A percentile compares a stretch with the other conserved stretches of the same genome.
Evolutionary conservation across 1,140 invertebrate genomes (phyloP).

Genomic region (Listronotus oregonensis): DNA sequence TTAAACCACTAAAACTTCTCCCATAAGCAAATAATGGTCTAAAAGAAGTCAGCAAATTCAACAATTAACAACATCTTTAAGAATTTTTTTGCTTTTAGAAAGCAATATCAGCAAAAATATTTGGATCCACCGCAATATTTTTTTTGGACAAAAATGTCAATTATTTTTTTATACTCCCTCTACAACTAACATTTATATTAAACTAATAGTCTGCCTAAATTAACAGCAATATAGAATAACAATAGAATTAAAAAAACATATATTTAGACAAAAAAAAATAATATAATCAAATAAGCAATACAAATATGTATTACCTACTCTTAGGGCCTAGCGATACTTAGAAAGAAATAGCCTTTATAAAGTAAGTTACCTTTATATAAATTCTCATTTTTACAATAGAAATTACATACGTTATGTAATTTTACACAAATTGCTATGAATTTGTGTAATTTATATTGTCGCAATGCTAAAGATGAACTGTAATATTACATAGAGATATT

Average conservation of each 20-base stretch:
- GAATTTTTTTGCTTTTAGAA: no score
- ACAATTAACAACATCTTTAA: no score
- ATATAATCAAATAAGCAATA: constrained; percentile 55
- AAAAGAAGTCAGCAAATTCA: no score
- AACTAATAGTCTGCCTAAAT: constrained; percentile 9
- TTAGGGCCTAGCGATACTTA: constrained; percentile 23
- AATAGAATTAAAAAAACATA: constrained; percentile 48
- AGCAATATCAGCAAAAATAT: no score
- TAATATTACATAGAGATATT: constrained; percentile 34
- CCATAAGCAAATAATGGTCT: no score
- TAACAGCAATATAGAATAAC: constrained; percentile 58
- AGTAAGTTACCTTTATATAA: neutral
- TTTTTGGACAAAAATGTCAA: constrained; percentile 14
- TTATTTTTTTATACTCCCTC: constrained; percentile 8
- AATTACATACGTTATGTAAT: neutral
- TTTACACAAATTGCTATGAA: neutral
- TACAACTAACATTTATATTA: neutral
- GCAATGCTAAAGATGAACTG: constrained; percentile 16
- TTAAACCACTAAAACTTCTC: no score
- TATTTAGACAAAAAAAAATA: constrained; percentile 41
- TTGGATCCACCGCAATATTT: neutral
- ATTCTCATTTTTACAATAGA: neutral
- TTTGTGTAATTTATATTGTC: neutral
- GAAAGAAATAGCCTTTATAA: constrained; percentile 25
- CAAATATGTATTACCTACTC: constrained; percentile 14